A percentile compares a stretch with the other conserved stretches of the same genome.
These are phyloP conservation scores for Dissostichus mawsoni DNA, from an alignment of 2,113 vertebrate species.

Conservation along the genomic window DNA sequence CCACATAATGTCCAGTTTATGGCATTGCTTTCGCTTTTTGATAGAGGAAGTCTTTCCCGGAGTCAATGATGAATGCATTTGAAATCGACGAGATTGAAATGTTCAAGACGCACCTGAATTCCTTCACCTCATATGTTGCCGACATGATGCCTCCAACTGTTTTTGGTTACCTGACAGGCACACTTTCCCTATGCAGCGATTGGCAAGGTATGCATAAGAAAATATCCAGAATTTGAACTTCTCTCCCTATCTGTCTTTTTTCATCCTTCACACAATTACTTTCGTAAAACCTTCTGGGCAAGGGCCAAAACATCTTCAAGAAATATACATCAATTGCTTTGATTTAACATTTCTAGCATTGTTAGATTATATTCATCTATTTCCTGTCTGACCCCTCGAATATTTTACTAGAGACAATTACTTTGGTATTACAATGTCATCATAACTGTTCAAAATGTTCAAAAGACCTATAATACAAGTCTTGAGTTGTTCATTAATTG, in stretches of 20 bases:
- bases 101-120: not conserved
- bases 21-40: too few species aligned
- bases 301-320: not conserved
- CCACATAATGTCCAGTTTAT: too few species aligned
- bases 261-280: not conserved
- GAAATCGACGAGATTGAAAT: too few species aligned
- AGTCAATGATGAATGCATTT: too few species aligned
- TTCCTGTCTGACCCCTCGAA: too few species aligned
- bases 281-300: not conserved
- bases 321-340: not conserved
- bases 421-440: too few species aligned
- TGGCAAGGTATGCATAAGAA: not conserved
- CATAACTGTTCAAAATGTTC: too few species aligned
- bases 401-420: too few species aligned
- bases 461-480: too few species aligned
- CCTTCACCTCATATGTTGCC: not conserved
- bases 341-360: not conserved
- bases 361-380: too few species aligned
- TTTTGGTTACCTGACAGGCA: not conserved
- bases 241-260: not conserved
- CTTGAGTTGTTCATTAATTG: not conserved
- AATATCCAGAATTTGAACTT: not conserved
- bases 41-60: too few species aligned
- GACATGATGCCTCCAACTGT: not conserved
- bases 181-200: not conserved